Percentiles rank a stretch among this genome's conserved stretches.
Conservation (phyloP, 2,113 vertebrate genomes). For the Theropithecus gelada region DNA sequence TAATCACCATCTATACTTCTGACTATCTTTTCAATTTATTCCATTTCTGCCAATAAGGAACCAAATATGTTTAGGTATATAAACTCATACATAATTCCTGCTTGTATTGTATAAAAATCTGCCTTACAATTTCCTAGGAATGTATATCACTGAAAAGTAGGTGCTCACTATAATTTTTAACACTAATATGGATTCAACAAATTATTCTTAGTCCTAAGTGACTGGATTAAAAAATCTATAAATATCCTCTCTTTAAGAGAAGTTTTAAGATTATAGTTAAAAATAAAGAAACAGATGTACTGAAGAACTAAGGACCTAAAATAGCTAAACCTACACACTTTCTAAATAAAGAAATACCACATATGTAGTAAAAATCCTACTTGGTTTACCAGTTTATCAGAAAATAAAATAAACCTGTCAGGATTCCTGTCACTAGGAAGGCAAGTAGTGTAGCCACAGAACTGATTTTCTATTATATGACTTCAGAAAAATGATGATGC, state of each 20-base stretch:
- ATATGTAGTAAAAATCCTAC: constrained; percentile 39
- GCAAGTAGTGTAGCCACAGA: background rate
- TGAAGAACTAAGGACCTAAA: constrained; percentile 49
- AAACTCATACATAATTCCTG: background rate
- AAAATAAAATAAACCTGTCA: constrained; percentile 8
- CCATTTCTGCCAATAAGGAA: background rate
- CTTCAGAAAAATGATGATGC: background rate
- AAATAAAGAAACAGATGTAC: constrained; percentile 66
- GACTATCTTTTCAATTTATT: constrained; percentile 19
- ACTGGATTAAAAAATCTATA: constrained; percentile 14
- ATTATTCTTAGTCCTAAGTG: constrained; percentile 21
- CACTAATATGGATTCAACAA: constrained; percentile 10
- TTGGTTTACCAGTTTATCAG: constrained; percentile 9
- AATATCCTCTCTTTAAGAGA: constrained; percentile 35
- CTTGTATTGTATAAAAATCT: background rate
- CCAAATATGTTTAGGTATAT: background rate
- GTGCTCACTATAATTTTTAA: background rate
- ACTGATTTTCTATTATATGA: background rate
- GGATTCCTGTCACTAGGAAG: background rate
- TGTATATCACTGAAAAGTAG: background rate
- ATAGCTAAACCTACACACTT: constrained; percentile 46
- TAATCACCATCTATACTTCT: background rate
- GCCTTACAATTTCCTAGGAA: background rate
- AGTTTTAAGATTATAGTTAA: constrained; percentile 52
- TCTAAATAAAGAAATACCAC: constrained; percentile 64